Percentiles rank a stretch among this genome's conserved stretches.
Evolutionary conservation across 2,888 invertebrate species (phyloP).

Genomic region (Ectobius pallidus): DNA sequence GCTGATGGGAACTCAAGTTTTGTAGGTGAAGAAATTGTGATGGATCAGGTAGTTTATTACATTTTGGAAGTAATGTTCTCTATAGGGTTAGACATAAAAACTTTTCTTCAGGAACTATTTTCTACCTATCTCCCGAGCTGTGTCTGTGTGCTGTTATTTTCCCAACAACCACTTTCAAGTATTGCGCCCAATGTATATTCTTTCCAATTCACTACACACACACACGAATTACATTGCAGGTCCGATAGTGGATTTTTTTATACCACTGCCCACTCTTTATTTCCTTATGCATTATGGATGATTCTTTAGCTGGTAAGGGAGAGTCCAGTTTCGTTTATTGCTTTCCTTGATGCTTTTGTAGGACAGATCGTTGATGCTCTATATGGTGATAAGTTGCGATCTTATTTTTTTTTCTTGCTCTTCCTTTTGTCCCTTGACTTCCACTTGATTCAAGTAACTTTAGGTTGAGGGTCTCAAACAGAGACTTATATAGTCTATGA

Average conservation of each 20-base stretch:
- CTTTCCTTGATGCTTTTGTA: constrained; percentile 12
- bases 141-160: background rate
- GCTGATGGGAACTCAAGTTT: no score
- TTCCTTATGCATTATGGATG: constrained; percentile 33
- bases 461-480: background rate
- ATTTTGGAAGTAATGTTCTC: no score
- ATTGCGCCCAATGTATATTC: background rate
- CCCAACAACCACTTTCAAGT: background rate
- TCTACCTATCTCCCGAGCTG: background rate
- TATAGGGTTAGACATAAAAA: no score
- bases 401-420: background rate
- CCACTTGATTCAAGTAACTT: background rate
- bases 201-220: constrained; percentile 12
- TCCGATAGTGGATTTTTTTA: background rate
- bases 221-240: no score
- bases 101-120: background rate
- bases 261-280: constrained; percentile 19
- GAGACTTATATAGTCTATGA: no score
- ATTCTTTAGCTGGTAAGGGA: constrained; percentile 10
- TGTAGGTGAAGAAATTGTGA: no score
- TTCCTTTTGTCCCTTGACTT: background rate
- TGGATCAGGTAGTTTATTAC: no score
- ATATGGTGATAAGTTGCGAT: constrained; percentile 20
- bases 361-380: constrained; percentile 21
- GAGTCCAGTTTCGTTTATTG: constrained; percentile 22